phyloP scores from a whole-genome alignment of 2,888 invertebrate genomes.

The Troides helena region DNA sequence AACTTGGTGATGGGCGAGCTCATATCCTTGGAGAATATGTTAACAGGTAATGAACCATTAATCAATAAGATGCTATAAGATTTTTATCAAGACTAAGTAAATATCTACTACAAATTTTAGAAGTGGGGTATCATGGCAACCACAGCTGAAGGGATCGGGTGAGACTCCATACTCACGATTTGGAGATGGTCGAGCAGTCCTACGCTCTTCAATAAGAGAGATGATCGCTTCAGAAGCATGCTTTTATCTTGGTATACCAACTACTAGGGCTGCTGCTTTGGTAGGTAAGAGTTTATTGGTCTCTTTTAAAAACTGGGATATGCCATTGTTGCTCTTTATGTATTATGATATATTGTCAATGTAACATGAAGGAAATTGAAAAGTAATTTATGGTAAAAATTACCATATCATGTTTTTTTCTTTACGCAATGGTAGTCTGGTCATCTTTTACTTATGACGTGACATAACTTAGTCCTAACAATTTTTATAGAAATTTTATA shows the following conservation, averaged over 20 bases:
- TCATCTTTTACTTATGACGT: too few relatives aligned
- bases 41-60: slow-evolving; percentile 52
- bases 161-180: slow-evolving; percentile 83
- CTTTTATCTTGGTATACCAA: slow-evolving; percentile 67
- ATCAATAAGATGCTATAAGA: too few relatives aligned
- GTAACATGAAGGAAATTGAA: too few relatives aligned
- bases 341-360: too few relatives aligned
- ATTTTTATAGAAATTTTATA: too few relatives aligned
- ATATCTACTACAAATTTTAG: slow-evolving; percentile 38
- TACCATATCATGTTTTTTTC: too few relatives aligned
- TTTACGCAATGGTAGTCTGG: too few relatives aligned
- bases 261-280: slow-evolving; percentile 71
- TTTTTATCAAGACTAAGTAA: too few relatives aligned
- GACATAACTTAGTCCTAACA: too few relatives aligned
- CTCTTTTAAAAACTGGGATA: background rate
- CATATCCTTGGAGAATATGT: slow-evolving; percentile 76
- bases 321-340: background rate
- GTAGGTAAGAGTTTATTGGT: slow-evolving; percentile 66
- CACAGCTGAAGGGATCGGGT: slow-evolving; percentile 84
- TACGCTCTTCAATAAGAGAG: slow-evolving; percentile 83
- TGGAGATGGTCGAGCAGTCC: slow-evolving; percentile 84
- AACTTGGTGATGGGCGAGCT: slow-evolving; percentile 83
- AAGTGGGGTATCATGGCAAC: slow-evolving; percentile 81
- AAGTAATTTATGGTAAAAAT: too few relatives aligned
- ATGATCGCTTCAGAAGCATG: slow-evolving; percentile 83